Evolutionary conservation across 2,797 vertebrate genomes (phyloP), one percentile per base, ranked within the genome.

Genomic region (Percopsis omiscomaycus): DNA sequence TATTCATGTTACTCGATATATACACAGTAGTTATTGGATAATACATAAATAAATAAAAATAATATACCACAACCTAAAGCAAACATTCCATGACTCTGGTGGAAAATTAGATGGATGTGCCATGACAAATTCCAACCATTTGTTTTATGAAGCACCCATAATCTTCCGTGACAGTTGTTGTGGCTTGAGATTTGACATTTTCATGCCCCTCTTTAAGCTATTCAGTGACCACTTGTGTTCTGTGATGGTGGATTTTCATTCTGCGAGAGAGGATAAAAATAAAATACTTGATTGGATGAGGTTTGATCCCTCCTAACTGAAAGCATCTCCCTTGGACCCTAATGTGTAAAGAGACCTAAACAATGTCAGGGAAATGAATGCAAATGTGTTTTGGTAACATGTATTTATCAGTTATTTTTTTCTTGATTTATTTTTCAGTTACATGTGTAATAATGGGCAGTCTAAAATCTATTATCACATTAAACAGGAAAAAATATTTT

Each of bases 101-200:
- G 78, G 71, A 71, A 10, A 3, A 66, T 64, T 0, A 0, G 2
- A 65, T 30, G 1, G 22, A 68, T 22, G 57, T 49, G 30, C 68
- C 6, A 0, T 46, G 69, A 77, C 65, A 22, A 62, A 78, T 70
- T 54, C 69, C 16, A 47, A 68, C 55, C 29, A 32, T 4, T 12
- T 46, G 54, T 73, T 77, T 68, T 67, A 78, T 76, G 78, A 80
- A 83, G 78, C 55, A 3, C 74, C 71, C 67, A 27, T 76, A 67
- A 82, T 76, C 66, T 64, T 51, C 64, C 42, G 12, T 11, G 37
- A 42, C n/a, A 42, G 37, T 15, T 22, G 32, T 16, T 10, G 13
- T 55, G 54, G 55, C 14, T 57, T 42, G 13, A 44, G 55, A 28
- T 42, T 37, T 57, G 55, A 10, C 5, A n/a, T 55, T 9, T 32